A percentile compares a stretch with the other conserved stretches of the same genome.
phyloP scores from a whole-genome alignment of 2,888 invertebrate genomes.

The Amphipyra berbera region DNA sequence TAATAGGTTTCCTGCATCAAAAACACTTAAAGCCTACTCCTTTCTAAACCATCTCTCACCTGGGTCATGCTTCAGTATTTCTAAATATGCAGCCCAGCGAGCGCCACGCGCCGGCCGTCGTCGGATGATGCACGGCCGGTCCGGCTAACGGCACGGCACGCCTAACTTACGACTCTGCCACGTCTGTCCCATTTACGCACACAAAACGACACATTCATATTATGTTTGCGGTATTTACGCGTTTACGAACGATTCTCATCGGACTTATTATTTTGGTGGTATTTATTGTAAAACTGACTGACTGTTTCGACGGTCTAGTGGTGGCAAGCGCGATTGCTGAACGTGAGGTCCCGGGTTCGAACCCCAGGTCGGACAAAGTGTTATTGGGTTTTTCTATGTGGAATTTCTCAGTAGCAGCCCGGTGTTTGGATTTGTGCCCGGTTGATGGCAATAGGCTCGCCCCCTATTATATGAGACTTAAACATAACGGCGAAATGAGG shows the following conservation, averaged over 20 bases:
- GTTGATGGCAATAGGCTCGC: too few relatives aligned
- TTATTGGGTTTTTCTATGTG: too few relatives aligned
- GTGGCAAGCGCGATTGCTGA: too few relatives aligned
- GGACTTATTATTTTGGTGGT: constrained; percentile 36
- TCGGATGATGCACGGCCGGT: constrained; percentile 37
- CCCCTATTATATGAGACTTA: too few relatives aligned
- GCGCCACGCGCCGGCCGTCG: constrained; percentile 38
- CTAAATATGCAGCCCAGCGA: constrained; percentile 11
- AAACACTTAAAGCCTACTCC: too few relatives aligned
- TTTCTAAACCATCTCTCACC: not conserved
- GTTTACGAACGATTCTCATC: constrained; percentile 35
- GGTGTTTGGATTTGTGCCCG: too few relatives aligned
- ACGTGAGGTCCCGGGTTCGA: too few relatives aligned
- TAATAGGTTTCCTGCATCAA: too few relatives aligned
- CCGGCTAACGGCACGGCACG: constrained; percentile 47
- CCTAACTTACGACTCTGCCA: constrained; percentile 39
- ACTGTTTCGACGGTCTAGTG: too few relatives aligned
- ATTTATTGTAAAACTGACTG: constrained; percentile 48
- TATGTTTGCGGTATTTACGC: constrained; percentile 35
- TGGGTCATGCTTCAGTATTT: constrained; percentile 14
- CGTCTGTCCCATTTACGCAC: constrained; percentile 40
- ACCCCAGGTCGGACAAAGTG: too few relatives aligned
- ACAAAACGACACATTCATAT: constrained; percentile 42
- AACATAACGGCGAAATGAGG: too few relatives aligned
- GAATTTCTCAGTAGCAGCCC: too few relatives aligned